Evolutionary conservation across 2,888 invertebrate species (phyloP).

Genomic region (Thymelicus lineola): DNA sequence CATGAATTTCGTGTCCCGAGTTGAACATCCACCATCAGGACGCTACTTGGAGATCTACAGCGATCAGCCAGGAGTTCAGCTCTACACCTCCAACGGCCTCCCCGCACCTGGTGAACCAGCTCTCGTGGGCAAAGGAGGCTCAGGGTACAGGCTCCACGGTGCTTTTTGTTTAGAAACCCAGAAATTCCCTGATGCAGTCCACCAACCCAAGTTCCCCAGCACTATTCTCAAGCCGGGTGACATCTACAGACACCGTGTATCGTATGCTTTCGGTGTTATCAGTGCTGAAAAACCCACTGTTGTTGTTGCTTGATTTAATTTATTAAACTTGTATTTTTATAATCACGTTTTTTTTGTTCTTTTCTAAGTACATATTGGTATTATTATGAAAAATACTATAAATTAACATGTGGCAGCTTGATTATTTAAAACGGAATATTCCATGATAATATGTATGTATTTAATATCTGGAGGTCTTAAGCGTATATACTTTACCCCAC

Average conservation of each 20-base stretch:
- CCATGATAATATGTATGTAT: too few relatives aligned
- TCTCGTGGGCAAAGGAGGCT: slow-evolving; percentile 65
- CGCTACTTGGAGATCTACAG: slow-evolving; percentile 91
- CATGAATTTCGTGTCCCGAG: slow-evolving; percentile 75
- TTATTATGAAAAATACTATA: too few relatives aligned
- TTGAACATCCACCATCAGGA: slow-evolving; percentile 88
- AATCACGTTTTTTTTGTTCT: too few relatives aligned
- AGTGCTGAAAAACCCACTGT: slow-evolving; percentile 47
- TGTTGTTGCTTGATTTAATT: slow-evolving; percentile 38
- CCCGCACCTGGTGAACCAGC: slow-evolving; percentile 81
- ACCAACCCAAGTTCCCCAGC: slow-evolving; percentile 91
- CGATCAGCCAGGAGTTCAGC: slow-evolving; percentile 95
- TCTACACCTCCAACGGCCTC: slow-evolving; percentile 92
- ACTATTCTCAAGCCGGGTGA: slow-evolving; percentile 89
- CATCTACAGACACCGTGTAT: slow-evolving; percentile 88
- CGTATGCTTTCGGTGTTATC: slow-evolving; percentile 87
- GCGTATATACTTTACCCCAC: too few relatives aligned
- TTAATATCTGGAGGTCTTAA: too few relatives aligned
- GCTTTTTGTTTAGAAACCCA: slow-evolving; percentile 97
- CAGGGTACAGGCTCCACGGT: slow-evolving; percentile 89
- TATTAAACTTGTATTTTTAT: not conserved
- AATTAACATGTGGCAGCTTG: too few relatives aligned
- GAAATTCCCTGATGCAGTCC: slow-evolving; percentile 95
- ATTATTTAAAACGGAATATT: too few relatives aligned
- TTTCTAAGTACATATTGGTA: too few relatives aligned